A percentile compares a stretch with the other conserved stretches of the same genome.
Conservation (phyloP, 2,113 vertebrate species). For the Gymnorhina tibicen region DNA sequence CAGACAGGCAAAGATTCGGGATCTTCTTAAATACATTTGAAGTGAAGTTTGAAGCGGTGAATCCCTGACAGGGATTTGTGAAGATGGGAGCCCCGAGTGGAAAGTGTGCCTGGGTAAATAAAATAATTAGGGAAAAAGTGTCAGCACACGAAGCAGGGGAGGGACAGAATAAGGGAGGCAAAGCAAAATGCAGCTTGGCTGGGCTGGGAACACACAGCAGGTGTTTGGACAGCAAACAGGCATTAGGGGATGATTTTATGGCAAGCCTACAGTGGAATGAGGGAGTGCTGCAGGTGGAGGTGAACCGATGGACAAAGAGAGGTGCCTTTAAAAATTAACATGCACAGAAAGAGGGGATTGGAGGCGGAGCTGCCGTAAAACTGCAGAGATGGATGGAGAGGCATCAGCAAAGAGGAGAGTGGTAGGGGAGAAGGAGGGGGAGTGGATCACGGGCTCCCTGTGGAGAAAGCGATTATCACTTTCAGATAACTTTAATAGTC, state of each 20-base stretch:
- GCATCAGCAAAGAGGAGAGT: not conserved
- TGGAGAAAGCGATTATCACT: not conserved
- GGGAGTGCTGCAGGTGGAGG: not conserved
- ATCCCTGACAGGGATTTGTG: not conserved
- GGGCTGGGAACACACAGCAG: not conserved
- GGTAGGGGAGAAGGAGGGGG: not conserved
- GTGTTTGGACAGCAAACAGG: not conserved
- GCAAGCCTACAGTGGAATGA: slow-evolving; percentile 22
- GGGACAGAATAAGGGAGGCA: not conserved
- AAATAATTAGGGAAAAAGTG: not conserved
- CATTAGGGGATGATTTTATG: not conserved
- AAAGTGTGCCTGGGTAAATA: not conserved
- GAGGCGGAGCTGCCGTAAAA: not conserved
- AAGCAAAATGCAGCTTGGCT: not conserved
- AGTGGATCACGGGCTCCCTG: not conserved
- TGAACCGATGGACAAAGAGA: not conserved
- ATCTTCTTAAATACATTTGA: not conserved
- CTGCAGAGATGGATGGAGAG: not conserved
- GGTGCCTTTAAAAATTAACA: slow-evolving; percentile 15
- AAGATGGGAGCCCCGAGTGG: not conserved
- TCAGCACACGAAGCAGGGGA: not conserved
- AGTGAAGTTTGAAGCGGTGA: not conserved
- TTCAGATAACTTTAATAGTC: not conserved
- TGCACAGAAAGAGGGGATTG: not conserved
- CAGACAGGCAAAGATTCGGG: not conserved